Evolutionary conservation across 2,113 vertebrate species (phyloP), one percentile per base, ranked within the genome.

Genomic region (Phalacrocorax aristotelis): DNA sequence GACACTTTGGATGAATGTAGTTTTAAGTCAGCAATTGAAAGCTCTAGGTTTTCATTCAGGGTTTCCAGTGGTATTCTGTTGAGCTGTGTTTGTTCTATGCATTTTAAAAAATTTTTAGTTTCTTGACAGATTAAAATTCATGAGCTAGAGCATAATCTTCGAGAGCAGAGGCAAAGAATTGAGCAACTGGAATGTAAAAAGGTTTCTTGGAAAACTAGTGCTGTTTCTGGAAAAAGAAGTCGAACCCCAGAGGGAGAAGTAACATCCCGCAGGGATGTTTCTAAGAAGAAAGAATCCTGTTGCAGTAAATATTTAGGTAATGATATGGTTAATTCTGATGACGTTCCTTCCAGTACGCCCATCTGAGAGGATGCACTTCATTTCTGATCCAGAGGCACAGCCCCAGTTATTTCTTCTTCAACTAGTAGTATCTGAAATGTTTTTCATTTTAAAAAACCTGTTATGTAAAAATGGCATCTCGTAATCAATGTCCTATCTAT

Each of bases 241-340:
- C 85, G 5, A 83, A 52, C 49, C 26, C 22, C 58, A 85, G 69
- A 93, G 52, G 21, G 71, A 87, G 62, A 87, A 92, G 36, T 51
- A 80, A 64, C 77, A 51, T 88, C 94, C 91, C 9, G 5, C 89
- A 95, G 94, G 68, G 71, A 90, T 10, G 0, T 69, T 32, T 78
- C 91, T 83, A 49, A 91, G 87, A 76, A 87, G 88, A 52, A 86
- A 34, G 96, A 93, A 15, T 78, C 68, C 51, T 97, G 90, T 80
- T 97, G 93, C 90, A 92, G 71, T 87, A 49, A 91, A 48, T 97
- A 95, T 76, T 69, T 97, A 95, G 97, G 97, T 98, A 97, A 97
- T 58, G 46, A 30, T 51, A 22, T 1, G 1, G 13, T 66, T 81
- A 32, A 36, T 68, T 90, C 21, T 88, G 51, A 15, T 68, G 13